phyloP scores from a whole-genome alignment of 2,888 invertebrate species.

The Urechis unicinctus region DNA sequence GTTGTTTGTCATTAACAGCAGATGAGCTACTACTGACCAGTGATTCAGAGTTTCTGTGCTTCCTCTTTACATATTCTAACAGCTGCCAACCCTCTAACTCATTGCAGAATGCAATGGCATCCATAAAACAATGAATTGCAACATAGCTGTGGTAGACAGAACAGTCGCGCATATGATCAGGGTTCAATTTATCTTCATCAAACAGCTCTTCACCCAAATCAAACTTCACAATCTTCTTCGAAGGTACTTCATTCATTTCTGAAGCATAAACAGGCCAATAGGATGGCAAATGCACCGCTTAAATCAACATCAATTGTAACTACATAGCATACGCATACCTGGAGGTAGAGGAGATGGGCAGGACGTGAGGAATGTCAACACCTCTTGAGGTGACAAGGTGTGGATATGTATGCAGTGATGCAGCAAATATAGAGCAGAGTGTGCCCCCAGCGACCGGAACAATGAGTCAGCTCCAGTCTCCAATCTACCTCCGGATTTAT shows the following conservation, averaged over 20 bases:
- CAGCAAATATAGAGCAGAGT: not conserved
- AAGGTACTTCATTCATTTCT: too few relatives aligned
- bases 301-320: too few relatives aligned
- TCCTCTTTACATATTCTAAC: too few relatives aligned
- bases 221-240: not conserved
- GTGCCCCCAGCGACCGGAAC: not conserved
- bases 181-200: not conserved
- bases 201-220: not conserved
- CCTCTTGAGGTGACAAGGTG: not conserved
- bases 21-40: too few relatives aligned
- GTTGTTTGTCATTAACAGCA: too few relatives aligned
- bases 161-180: slow-evolving; percentile 30
- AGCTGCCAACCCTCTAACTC: slow-evolving; percentile 25
- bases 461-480: not conserved
- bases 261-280: not conserved
- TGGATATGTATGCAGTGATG: not conserved
- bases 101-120: slow-evolving; percentile 35
- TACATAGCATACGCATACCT: not conserved
- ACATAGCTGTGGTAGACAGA: slow-evolving; percentile 37
- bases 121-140: slow-evolving; percentile 38
- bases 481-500: too few relatives aligned
- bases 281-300: too few relatives aligned
- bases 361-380: not conserved
- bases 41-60: too few relatives aligned
- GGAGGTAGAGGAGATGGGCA: not conserved